Evolutionary conservation across 2,888 invertebrate genomes (phyloP), one percentile per base, ranked within the genome.

Genomic region (Vanessa cardui): DNA sequence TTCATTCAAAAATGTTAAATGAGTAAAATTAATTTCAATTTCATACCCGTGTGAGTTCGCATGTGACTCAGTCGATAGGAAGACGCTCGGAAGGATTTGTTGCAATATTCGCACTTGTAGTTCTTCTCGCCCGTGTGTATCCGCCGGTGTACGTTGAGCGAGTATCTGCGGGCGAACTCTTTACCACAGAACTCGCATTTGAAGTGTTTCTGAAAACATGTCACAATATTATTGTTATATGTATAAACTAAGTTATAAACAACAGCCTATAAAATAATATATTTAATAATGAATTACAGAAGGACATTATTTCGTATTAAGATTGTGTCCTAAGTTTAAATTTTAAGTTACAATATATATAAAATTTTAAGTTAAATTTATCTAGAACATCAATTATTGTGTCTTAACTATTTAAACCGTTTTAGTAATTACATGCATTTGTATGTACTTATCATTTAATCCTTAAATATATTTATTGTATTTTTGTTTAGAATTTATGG

Each of bases 161-260:
- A 97, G 84, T 98, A 98, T 77, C 97, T 96, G 58, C 98, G 93
- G 0, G 97, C 97, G 87, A 98, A 98, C 80, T 97, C 96, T 81
- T 98, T 98, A 64, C 96, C 96, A 82, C 98, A 98, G 82, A 96
- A 98, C 80, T 97, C 97, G 83, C 98, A 98, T 80, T 97, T 97
- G 83, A 96, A 97, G 74, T 96, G 95, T 84, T 97, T 97, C 85
- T 96, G 83, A 39, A 39, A 12, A 39, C 2, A 39, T 39, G 12
- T 39, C 12, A 39, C 39, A 39, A 12, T 3, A 8, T 39, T 12
- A 12, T 39, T 26, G 26, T 26, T 26, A 5, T 26, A 26, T 26
- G 26, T 26, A 26, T 12, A 12, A 21, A 4, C 2, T 15, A 44
- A 44, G 44, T 44, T 47, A 6, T 47, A 47, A 47, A n/a, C n/a